These are phyloP conservation scores for Oligia fasciuncula DNA, from an alignment of 2,888 invertebrate genomes.

Conservation along the genomic window DNA sequence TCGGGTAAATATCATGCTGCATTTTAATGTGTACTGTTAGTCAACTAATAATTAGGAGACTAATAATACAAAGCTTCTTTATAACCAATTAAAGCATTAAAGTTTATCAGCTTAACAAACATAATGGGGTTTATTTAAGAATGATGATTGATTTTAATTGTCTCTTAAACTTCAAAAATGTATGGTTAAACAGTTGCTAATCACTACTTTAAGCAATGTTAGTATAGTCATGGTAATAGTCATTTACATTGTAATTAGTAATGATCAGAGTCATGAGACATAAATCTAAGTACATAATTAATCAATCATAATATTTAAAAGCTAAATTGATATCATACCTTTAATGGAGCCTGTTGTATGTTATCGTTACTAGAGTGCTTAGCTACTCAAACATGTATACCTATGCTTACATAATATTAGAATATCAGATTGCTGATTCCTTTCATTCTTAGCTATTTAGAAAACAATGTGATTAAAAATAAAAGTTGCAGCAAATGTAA, in stretches of 20 bases:
- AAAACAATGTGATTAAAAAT: not conserved
- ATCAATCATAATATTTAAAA: not conserved
- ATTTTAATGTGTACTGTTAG: not conserved
- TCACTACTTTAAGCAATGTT: not conserved
- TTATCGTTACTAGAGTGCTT: not conserved
- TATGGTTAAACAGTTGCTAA: not conserved
- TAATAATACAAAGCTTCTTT: conserved; percentile 1
- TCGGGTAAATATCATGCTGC: not conserved
- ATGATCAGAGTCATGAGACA: not conserved
- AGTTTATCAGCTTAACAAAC: not conserved
- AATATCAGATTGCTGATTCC: not conserved
- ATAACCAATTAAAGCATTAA: not conserved
- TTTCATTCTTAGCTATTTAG: not conserved
- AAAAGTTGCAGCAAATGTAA: not conserved
- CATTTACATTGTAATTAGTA: conserved; percentile 13
- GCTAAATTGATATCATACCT: not conserved
- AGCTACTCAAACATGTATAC: not conserved
- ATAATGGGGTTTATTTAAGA: not conserved
- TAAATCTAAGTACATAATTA: not conserved
- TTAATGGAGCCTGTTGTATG: not conserved
- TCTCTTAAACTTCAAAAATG: not conserved
- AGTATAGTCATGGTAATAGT: not conserved
- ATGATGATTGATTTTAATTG: not conserved
- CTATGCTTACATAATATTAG: not conserved
- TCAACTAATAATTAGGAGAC: not conserved